These are phyloP conservation scores for Brachylomia viminalis DNA, from an alignment of 2,888 invertebrate species.

Conservation along the genomic window DNA sequence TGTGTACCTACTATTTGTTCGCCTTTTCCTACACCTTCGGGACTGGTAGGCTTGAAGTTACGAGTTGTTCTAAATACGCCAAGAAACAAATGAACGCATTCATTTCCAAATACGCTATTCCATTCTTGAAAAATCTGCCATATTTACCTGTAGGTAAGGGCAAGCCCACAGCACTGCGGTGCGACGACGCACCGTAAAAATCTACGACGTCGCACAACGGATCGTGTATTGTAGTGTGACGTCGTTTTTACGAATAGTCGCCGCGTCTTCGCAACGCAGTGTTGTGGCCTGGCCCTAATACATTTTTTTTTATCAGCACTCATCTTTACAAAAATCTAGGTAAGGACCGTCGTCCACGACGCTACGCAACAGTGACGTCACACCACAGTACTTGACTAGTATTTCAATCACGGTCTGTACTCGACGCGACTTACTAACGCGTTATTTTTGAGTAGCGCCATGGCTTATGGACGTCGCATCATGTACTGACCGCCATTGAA, in stretches of 20 bases:
- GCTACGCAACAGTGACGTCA: not conserved
- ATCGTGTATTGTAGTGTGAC: too few species aligned
- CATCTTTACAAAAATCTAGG: not conserved
- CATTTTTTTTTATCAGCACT: not conserved
- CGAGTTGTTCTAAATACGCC: not conserved
- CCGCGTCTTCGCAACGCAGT: too few species aligned
- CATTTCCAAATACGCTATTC: not conserved
- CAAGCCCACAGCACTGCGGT: too few species aligned
- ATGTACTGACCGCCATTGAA: not conserved
- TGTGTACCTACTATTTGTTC: too few species aligned
- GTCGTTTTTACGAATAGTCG: too few species aligned
- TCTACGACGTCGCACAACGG: too few species aligned
- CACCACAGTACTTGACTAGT: not conserved
- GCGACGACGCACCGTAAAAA: too few species aligned
- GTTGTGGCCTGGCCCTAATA: not conserved
- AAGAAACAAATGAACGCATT: not conserved
- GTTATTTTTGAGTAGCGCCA: too few species aligned
- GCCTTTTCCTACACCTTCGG: not conserved
- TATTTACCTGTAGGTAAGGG: not conserved
- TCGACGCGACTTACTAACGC: too few species aligned
- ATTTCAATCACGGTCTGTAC: too few species aligned
- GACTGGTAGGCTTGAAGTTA: not conserved
- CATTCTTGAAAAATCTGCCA: not conserved
- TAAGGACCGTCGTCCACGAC: not conserved
- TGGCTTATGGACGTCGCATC: not conserved